A percentile compares a stretch with the other conserved stretches of the same genome.
These are phyloP conservation scores for Drosophila bipectinata DNA, from an alignment of 1,140 invertebrate genomes.

Conservation along the genomic window DNA sequence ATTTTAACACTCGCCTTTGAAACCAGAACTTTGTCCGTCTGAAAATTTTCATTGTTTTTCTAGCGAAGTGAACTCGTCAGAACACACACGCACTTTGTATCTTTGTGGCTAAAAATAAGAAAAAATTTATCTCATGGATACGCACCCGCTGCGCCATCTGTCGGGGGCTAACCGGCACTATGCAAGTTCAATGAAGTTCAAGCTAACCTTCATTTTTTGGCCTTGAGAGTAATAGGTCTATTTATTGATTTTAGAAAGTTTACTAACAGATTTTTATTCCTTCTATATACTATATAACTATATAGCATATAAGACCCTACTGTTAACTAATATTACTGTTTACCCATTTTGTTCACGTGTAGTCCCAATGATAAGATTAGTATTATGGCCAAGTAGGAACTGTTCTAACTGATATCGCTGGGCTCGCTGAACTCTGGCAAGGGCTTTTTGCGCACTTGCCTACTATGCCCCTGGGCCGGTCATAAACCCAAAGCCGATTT, in stretches of 20 bases:
- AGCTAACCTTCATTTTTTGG: conserved; percentile 42
- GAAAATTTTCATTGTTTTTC: conserved; percentile 49
- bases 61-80: conserved; percentile 30
- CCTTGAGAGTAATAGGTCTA: neutral
- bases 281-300: too few relatives aligned
- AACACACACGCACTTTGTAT: conserved; percentile 21
- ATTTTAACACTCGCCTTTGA: conserved; percentile 24
- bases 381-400: conserved; percentile 2
- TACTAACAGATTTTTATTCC: too few relatives aligned
- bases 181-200: conserved; percentile 53
- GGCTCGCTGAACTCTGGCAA: conserved; percentile 58
- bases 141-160: conserved; percentile 48
- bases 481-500: conserved; percentile 36
- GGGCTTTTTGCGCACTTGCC: conserved; percentile 50
- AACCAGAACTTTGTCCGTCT: conserved; percentile 45
- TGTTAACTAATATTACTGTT: conserved; percentile 20
- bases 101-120: conserved; percentile 38
- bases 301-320: too few relatives aligned
- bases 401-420: conserved; percentile 23
- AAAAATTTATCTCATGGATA: conserved; percentile 38
- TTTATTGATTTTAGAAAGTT: neutral
- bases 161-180: conserved; percentile 3
- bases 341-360: conserved; percentile 62
- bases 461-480: conserved; percentile 34
- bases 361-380: conserved; percentile 67